Evolutionary conservation across 2,888 invertebrate genomes (phyloP).

Genomic region (Piscicola geometra): DNA sequence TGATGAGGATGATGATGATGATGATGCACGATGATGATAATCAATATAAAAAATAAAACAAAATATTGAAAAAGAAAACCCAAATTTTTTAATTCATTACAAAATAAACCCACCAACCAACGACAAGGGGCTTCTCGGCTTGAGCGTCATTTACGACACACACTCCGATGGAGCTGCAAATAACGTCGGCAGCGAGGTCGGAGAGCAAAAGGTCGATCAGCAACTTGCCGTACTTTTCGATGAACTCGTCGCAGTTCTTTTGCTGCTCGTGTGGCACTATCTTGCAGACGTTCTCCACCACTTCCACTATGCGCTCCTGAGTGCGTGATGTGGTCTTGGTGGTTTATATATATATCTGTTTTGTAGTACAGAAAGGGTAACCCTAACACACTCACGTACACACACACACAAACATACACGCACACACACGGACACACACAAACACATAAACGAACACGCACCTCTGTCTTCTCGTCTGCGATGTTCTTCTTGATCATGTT

Average conservation of each 20-base stretch:
- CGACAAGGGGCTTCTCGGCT: not conserved
- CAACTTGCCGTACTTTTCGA: constrained; percentile 12
- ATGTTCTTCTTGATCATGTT: constrained; percentile 25
- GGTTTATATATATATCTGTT: too few relatives aligned
- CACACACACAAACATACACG: too few relatives aligned
- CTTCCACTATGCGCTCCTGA: constrained; percentile 20
- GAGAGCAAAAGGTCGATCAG: constrained; percentile 8
- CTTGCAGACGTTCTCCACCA: constrained; percentile 7
- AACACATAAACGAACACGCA: too few relatives aligned
- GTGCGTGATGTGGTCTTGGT: not conserved
- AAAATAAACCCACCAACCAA: too few relatives aligned
- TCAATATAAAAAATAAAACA: too few relatives aligned
- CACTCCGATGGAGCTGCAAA: not conserved
- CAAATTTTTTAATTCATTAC: too few relatives aligned
- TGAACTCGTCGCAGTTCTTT: not conserved
- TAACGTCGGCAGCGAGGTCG: not conserved
- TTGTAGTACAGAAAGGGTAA: too few relatives aligned
- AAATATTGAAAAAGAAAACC: too few relatives aligned
- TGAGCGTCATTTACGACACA: not conserved
- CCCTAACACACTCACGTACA: too few relatives aligned
- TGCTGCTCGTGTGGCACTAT: not conserved
- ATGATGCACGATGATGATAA: too few relatives aligned
- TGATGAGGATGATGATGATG: too few relatives aligned
- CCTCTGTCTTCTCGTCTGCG: not conserved
- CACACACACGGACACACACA: too few relatives aligned